Percentiles rank a stretch among this genome's conserved stretches.
Evolutionary conservation across 2,113 vertebrate species (phyloP).

Genomic region (Zingel zingel): DNA sequence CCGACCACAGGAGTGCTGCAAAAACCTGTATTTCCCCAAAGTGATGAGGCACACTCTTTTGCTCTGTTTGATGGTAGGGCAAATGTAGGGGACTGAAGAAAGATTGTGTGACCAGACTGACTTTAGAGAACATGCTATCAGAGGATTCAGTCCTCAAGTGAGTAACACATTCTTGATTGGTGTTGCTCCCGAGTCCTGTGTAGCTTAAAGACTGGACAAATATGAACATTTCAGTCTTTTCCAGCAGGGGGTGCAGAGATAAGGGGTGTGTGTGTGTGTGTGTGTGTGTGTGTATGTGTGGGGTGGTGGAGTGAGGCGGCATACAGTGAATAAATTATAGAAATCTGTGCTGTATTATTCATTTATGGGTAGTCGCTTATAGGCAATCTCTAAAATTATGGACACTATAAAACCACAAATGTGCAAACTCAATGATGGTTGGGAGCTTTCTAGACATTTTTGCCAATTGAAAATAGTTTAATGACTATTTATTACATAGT

Average conservation of each 20-base stretch:
- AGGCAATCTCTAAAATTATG: conserved; percentile 17
- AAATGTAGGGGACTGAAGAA: conserved; percentile 36
- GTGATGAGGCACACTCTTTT: conserved; percentile 58
- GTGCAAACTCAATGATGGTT: conserved; percentile 18
- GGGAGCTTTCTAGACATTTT: conserved; percentile 2
- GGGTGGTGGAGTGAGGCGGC: no score
- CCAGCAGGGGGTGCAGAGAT: background rate
- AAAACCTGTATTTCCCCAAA: conserved; percentile 48
- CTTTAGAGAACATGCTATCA: conserved; percentile 45
- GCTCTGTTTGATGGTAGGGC: conserved; percentile 33
- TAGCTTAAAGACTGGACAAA: background rate
- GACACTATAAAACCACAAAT: conserved; percentile 24
- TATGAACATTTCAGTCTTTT: background rate
- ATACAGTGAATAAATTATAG: background rate
- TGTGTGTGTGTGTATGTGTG: no score
- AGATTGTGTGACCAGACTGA: conserved; percentile 33
- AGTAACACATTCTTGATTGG: conserved; percentile 26
- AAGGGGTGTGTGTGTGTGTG: no score
- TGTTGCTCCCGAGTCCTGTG: background rate
- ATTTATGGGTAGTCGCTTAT: background rate
- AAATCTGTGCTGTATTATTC: conserved; percentile 7
- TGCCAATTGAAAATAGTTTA: conserved; percentile 2
- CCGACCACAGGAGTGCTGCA: conserved; percentile 35
- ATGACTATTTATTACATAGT: conserved; percentile 10
- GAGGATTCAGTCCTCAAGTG: conserved; percentile 30